Evolutionary conservation across 2,888 invertebrate genomes (phyloP).

Genomic region (Sphaerophoria rueppellii): DNA sequence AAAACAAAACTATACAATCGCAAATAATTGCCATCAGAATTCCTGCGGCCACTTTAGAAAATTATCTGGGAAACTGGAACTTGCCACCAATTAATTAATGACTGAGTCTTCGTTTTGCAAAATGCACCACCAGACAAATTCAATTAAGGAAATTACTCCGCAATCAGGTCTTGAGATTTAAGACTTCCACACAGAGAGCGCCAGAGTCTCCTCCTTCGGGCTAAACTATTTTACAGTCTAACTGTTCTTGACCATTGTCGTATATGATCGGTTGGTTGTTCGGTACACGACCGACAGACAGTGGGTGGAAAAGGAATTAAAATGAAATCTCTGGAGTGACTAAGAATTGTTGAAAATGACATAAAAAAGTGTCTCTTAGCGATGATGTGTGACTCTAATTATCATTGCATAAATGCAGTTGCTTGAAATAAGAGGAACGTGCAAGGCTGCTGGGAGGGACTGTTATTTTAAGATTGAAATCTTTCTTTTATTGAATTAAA

Average conservation of each 20-base stretch:
- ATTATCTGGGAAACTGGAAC: slow-evolving; percentile 48
- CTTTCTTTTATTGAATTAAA: slow-evolving; percentile 45
- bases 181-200: slow-evolving; percentile 6
- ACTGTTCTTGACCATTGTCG: neutral
- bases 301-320: slow-evolving; percentile 68
- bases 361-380: slow-evolving; percentile 61
- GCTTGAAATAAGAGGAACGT: slow-evolving; percentile 36
- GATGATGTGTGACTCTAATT: slow-evolving; percentile 62
- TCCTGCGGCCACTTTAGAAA: slow-evolving; percentile 37
- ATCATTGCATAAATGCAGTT: slow-evolving; percentile 38
- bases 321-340: slow-evolving; percentile 50
- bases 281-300: neutral
- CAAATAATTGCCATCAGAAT: slow-evolving; percentile 9
- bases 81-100: slow-evolving; percentile 36
- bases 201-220: slow-evolving; percentile 42
- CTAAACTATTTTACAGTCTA: slow-evolving; percentile 10
- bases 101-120: neutral
- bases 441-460: slow-evolving; percentile 35
- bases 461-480: slow-evolving; percentile 34
- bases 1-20: neutral
- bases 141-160: slow-evolving; percentile 66
- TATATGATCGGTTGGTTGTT: neutral
- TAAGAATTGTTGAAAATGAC: slow-evolving; percentile 22
- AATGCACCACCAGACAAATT: slow-evolving; percentile 53
- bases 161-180: slow-evolving; percentile 51